phyloP scores from a whole-genome alignment of 2,888 invertebrate genomes.

The Eubasilissa splendida region DNA sequence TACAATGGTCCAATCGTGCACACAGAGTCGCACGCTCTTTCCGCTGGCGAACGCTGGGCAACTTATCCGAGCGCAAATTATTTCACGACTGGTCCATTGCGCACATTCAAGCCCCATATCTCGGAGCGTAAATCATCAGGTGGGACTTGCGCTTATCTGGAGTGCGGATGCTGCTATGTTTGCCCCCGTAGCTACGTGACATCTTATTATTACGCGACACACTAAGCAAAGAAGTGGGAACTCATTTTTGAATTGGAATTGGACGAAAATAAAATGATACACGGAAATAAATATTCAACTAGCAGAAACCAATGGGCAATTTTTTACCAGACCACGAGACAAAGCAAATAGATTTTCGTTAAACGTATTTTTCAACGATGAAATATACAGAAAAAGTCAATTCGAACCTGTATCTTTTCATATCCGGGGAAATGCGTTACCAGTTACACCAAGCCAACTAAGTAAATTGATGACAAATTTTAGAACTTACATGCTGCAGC shows the following conservation, averaged over 20 bases:
- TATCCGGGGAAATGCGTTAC: too few species aligned
- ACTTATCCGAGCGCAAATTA: not conserved
- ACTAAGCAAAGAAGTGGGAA: not conserved
- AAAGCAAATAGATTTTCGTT: too few species aligned
- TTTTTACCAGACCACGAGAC: too few species aligned
- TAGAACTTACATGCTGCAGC: too few species aligned
- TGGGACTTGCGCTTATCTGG: conserved; percentile 21
- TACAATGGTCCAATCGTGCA: not conserved
- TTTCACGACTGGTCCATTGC: conserved; percentile 11
- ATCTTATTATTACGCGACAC: conserved; percentile 10
- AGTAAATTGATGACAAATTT: too few species aligned
- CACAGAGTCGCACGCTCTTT: conserved; percentile 24
- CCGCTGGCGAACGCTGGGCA: not conserved
- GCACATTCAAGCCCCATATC: conserved; percentile 14
- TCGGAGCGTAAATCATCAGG: conserved; percentile 26
- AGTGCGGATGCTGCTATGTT: conserved; percentile 26
- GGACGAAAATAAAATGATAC: not conserved
- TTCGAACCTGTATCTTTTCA: too few species aligned
- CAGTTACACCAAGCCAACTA: too few species aligned
- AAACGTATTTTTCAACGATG: too few species aligned
- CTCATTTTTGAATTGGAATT: not conserved
- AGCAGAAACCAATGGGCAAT: too few species aligned
- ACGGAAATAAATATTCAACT: too few species aligned
- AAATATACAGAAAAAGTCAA: too few species aligned
- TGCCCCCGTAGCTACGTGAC: conserved; percentile 6